phyloP scores from a whole-genome alignment of 2,113 vertebrate species.

The Salvelinus sp. region DNA sequence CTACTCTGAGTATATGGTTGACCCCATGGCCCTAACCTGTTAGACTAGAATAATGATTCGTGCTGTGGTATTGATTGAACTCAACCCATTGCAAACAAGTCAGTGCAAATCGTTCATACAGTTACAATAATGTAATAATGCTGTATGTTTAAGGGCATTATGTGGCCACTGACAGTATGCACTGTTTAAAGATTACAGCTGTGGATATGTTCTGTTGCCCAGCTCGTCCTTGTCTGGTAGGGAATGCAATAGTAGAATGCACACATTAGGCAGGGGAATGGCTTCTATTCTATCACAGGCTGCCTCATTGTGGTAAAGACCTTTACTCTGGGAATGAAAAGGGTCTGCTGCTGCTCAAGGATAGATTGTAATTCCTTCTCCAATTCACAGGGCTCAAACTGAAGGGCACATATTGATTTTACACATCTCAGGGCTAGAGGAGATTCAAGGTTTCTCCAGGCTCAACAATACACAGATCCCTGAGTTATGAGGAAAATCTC shows the following conservation, averaged over 20 bases:
- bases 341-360: constrained; percentile 3
- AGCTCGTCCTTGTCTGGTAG: no score
- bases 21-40: background rate
- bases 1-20: no score
- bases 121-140: background rate
- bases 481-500: no score
- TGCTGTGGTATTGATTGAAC: constrained; percentile 20
- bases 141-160: no score
- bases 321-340: constrained; percentile 3
- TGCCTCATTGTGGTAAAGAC: constrained; percentile 1
- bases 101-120: constrained; percentile 24
- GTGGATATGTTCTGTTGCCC: no score
- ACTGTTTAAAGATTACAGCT: no score
- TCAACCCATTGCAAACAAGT: constrained; percentile 42
- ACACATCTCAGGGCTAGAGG: background rate
- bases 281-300: background rate
- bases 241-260: constrained; percentile 24
- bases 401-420: constrained; percentile 25
- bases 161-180: no score
- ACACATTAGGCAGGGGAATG: constrained; percentile 1
- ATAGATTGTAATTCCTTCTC: constrained; percentile 34
- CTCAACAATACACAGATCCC: constrained; percentile 6
- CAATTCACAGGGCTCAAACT: constrained; percentile 8
- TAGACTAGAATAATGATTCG: constrained; percentile 13
- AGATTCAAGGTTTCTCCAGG: background rate